phyloP scores from a whole-genome alignment of 1,140 invertebrate genomes.

The Matsumurasca onukii region DNA sequence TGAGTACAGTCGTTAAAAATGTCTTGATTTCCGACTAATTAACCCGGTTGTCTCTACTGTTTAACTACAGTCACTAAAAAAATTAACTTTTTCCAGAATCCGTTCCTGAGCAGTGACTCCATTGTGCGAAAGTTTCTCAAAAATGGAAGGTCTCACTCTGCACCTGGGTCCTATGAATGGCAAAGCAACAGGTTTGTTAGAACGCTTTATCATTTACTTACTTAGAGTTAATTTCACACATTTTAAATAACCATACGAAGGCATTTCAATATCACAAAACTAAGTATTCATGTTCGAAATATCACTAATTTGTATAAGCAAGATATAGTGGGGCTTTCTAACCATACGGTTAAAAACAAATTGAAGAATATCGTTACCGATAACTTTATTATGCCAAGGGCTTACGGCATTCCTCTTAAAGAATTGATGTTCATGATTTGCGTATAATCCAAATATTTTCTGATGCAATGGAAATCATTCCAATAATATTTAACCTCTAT shows the following conservation, averaged over 20 bases:
- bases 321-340: not conserved
- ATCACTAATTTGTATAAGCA: not conserved
- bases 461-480: no score
- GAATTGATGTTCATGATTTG: no score
- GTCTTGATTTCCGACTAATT: no score
- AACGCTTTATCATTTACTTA: conserved; percentile 9
- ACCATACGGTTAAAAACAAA: not conserved
- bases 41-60: no score
- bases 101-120: conserved; percentile 39
- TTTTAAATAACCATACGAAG: not conserved
- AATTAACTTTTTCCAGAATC: conserved; percentile 40
- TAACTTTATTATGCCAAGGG: not conserved
- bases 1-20: no score
- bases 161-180: conserved; percentile 69
- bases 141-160: conserved; percentile 62
- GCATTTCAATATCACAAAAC: not conserved
- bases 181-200: conserved; percentile 50
- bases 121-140: conserved; percentile 44
- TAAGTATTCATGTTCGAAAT: not conserved
- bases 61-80: no score
- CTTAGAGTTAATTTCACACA: not conserved
- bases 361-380: not conserved
- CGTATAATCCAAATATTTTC: no score
- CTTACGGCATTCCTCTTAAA: no score
- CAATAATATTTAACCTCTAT: no score